Evolutionary conservation across 2,113 vertebrate species (phyloP).

Genomic region (Myocastor coypus): DNA sequence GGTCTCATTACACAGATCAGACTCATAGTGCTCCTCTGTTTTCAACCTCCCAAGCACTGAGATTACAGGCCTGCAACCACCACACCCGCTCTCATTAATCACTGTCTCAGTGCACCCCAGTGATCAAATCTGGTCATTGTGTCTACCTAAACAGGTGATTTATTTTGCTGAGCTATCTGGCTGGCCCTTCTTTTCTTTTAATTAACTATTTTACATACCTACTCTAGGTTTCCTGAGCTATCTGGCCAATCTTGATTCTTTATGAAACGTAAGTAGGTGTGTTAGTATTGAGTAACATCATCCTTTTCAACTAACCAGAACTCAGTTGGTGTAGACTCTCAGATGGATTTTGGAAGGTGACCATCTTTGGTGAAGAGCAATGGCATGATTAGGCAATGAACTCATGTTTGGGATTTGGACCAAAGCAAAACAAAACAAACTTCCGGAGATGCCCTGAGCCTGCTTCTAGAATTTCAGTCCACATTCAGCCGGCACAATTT

Average conservation of each 20-base stretch:
- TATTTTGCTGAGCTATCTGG: too few species aligned
- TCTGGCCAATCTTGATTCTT: conserved; percentile 33
- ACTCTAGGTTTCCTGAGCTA: background rate
- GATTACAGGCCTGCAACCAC: too few species aligned
- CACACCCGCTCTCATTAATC: too few species aligned
- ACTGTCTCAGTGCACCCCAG: too few species aligned
- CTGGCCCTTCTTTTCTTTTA: background rate
- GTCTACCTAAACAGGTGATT: too few species aligned
- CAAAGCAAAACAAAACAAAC: background rate
- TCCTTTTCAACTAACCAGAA: conserved; percentile 23
- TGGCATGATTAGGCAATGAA: background rate
- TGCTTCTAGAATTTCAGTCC: background rate
- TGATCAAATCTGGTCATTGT: too few species aligned
- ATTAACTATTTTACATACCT: background rate
- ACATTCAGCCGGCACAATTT: background rate
- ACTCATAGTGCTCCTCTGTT: too few species aligned
- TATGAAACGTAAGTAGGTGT: background rate
- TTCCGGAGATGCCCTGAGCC: background rate
- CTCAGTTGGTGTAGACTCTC: background rate
- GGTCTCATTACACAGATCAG: too few species aligned
- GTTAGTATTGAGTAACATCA: background rate
- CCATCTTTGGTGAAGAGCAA: conserved; percentile 48
- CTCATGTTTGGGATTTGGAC: conserved; percentile 11
- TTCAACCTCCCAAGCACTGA: too few species aligned
- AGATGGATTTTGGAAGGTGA: conserved; percentile 28